Evolutionary conservation across 2,797 vertebrate genomes (phyloP).

Genomic region (Sphaeramia orbicularis): DNA sequence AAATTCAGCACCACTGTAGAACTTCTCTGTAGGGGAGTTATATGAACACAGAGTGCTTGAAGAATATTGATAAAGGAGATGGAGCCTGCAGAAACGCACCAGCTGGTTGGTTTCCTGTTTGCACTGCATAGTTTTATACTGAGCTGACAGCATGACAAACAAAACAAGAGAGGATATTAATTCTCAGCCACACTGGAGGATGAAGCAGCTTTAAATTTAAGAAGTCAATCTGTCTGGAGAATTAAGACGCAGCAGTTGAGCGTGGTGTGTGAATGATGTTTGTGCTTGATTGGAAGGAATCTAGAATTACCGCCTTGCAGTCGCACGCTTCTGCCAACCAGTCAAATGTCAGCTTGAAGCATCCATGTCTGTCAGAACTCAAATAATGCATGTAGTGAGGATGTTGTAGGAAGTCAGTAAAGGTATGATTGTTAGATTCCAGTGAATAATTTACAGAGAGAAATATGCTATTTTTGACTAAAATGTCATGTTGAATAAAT

Average conservation of each 20-base stretch:
- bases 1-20: background rate
- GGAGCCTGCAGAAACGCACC: slow-evolving; percentile 5
- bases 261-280: background rate
- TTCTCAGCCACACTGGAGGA: slow-evolving; percentile 16
- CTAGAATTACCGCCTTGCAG: background rate
- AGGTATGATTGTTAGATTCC: too few relatives aligned
- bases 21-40: background rate
- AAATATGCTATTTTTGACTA: too few relatives aligned
- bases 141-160: slow-evolving; percentile 22
- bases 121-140: slow-evolving; percentile 9
- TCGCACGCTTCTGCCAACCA: too few relatives aligned
- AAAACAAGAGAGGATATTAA: slow-evolving; percentile 40
- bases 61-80: slow-evolving; percentile 24
- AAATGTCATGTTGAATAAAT: too few relatives aligned
- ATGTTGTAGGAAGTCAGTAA: too few relatives aligned
- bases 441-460: too few relatives aligned
- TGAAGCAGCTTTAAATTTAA: slow-evolving; percentile 9
- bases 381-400: too few relatives aligned
- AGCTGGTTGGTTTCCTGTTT: slow-evolving; percentile 39
- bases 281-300: slow-evolving; percentile 2
- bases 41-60: background rate
- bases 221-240: slow-evolving; percentile 42
- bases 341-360: too few relatives aligned
- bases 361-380: too few relatives aligned
- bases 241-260: slow-evolving; percentile 18